Evolutionary conservation across 2,797 vertebrate genomes (phyloP).

Genomic region (Semotilus atromaculatus): DNA sequence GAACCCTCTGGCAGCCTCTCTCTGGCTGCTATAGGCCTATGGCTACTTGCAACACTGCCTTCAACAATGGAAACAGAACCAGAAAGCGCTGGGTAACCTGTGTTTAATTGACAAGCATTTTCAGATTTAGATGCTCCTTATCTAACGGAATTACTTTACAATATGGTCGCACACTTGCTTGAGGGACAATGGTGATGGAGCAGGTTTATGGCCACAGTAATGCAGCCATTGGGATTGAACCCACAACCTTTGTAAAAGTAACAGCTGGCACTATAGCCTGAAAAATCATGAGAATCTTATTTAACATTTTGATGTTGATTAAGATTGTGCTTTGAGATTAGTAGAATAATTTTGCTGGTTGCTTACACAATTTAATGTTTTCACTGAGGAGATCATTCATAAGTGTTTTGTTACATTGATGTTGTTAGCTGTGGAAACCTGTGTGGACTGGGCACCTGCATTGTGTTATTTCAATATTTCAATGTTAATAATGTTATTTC

Average conservation of each 20-base stretch:
- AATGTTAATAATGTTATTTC: not conserved
- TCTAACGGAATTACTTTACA: not conserved
- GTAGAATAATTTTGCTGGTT: not conserved
- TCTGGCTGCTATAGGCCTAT: conserved; percentile 26
- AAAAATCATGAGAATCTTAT: not conserved
- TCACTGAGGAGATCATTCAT: not conserved
- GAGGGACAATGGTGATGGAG: not conserved
- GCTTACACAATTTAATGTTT: not conserved
- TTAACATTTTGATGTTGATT: conserved; percentile 1
- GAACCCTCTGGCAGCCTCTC: conserved; percentile 33
- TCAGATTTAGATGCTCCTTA: not conserved
- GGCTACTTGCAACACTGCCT: conserved; percentile 23
- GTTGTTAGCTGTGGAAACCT: not conserved
- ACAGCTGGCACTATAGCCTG: not conserved
- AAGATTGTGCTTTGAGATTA: conserved; percentile 19
- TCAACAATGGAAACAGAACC: conserved; percentile 37
- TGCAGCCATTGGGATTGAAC: not conserved
- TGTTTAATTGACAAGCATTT: conserved; percentile 3
- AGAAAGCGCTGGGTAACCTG: not conserved
- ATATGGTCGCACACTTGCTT: not conserved
- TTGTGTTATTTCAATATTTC: not conserved
- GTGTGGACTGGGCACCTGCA: not conserved
- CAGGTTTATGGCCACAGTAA: not conserved
- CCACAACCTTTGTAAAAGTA: not conserved
- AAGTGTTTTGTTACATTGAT: not conserved